A percentile compares a stretch with the other conserved stretches of the same genome.
These are phyloP conservation scores for Aurelia sp. DNA, from an alignment of 30 jellyfish, hydroid and myxozoan genomes.

Conservation along the genomic window DNA sequence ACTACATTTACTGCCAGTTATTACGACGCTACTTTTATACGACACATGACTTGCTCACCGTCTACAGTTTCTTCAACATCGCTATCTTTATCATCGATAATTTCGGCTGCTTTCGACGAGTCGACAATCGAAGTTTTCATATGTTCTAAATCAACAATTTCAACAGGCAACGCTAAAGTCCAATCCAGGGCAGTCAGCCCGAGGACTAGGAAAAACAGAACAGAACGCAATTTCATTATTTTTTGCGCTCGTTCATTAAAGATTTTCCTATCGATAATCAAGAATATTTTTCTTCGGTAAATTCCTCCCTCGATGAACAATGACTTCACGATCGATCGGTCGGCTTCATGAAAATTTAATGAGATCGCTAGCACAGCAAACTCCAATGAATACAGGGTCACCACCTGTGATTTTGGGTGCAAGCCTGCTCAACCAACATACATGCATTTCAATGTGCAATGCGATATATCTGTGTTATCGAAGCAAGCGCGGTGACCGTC, in stretches of 20 bases:
- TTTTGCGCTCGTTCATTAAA: conserved; percentile 52
- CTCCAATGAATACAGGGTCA: conserved; percentile 72
- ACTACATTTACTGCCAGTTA: no score
- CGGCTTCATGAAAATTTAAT: conserved; percentile 47
- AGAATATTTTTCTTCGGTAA: not conserved
- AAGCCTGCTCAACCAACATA: conserved; percentile 39
- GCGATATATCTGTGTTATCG: no score
- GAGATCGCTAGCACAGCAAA: conserved; percentile 36
- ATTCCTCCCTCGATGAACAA: conserved; percentile 28
- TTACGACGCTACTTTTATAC: no score
- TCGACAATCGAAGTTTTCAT: conserved; percentile 46
- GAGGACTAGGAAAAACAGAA: conserved; percentile 49
- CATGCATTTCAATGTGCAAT: not conserved
- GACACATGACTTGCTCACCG: conserved; percentile 25
- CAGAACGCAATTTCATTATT: conserved; percentile 72
- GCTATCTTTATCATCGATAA: conserved; percentile 44
- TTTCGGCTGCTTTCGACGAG: conserved; percentile 67
- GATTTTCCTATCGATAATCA: conserved; percentile 4
- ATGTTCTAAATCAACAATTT: conserved; percentile 54
- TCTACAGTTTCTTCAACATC: conserved; percentile 36
- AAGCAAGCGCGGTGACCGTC: no score
- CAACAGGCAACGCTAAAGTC: conserved; percentile 43
- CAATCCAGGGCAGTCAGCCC: conserved; percentile 60
- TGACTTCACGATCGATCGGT: conserved; percentile 63
- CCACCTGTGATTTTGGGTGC: conserved; percentile 66